These are phyloP conservation scores for Cataglyphis cursor DNA, from an alignment of 2,888 invertebrate genomes.

Conservation along the genomic window DNA sequence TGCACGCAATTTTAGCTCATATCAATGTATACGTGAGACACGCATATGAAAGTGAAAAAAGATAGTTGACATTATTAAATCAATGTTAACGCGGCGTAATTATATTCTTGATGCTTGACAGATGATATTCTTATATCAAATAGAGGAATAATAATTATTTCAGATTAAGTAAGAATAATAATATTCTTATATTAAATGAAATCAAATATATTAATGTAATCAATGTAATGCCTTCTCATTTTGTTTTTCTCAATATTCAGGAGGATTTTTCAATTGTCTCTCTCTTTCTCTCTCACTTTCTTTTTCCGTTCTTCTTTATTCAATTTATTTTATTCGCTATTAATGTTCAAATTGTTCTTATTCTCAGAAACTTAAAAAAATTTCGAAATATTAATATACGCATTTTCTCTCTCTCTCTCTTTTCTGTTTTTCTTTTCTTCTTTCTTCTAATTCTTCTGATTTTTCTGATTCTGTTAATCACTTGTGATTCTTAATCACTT, in stretches of 20 bases:
- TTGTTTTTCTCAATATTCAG: not conserved
- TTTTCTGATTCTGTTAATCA: not conserved
- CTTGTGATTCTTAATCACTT: not conserved
- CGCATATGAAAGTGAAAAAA: not conserved
- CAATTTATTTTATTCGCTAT: not conserved
- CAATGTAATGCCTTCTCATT: not conserved
- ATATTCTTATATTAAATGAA: too few species aligned
- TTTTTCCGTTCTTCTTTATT: not conserved
- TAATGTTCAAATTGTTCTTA: too few species aligned
- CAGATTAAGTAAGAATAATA: too few species aligned
- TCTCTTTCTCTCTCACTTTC: too few species aligned
- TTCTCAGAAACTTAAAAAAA: not conserved
- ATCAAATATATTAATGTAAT: not conserved
- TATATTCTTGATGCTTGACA: not conserved
- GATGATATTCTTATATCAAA: not conserved
- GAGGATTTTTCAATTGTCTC: not conserved
- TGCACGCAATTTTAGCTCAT: constrained; percentile 10
- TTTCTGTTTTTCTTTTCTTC: not conserved
- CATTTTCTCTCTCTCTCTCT: not conserved
- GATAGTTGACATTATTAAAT: not conserved
- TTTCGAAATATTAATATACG: not conserved
- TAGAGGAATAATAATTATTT: too few species aligned
- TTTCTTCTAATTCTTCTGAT: not conserved
- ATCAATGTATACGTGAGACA: not conserved
- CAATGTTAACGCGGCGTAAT: not conserved